Conservation (phyloP, 2,797 vertebrate genomes). For the Diceros bicornis region DNA sequence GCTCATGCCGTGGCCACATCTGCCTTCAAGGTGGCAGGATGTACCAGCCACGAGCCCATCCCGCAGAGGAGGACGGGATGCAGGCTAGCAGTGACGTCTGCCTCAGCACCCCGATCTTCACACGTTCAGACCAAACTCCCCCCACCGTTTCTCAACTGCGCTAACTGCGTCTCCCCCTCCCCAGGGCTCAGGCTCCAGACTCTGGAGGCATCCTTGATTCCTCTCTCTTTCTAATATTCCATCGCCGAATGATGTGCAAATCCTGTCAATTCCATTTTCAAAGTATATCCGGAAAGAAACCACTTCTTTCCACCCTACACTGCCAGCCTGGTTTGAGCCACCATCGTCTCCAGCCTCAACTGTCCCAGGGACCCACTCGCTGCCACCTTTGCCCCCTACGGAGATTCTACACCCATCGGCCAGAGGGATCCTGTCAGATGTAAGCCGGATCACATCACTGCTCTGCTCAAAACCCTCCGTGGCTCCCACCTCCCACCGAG, state of each 20-base stretch:
- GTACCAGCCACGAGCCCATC: fast-evolving
- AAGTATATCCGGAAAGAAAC: not conserved
- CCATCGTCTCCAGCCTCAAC: not conserved
- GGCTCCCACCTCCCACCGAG: not conserved
- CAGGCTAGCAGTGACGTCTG: not conserved
- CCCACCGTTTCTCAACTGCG: not conserved
- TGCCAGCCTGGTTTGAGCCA: not conserved
- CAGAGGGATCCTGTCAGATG: too few species aligned
- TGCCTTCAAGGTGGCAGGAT: not conserved
- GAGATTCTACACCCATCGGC: not conserved
- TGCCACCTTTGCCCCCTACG: not conserved
- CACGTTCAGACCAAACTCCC: fast-evolving
- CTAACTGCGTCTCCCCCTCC: not conserved
- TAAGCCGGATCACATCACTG: not conserved
- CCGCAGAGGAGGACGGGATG: not conserved
- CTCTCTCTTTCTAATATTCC: not conserved
- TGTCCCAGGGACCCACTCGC: fast-evolving
- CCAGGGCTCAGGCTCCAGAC: not conserved
- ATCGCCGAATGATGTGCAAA: not conserved
- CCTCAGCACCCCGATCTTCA: not conserved
- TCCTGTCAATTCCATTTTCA: not conserved
- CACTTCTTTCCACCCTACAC: not conserved
- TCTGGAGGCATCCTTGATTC: not conserved
- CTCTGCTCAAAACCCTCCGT: not conserved
- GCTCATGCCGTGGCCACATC: not conserved